phyloP scores from a whole-genome alignment of 1,140 invertebrate species.

The Sycophila sp. region DNA sequence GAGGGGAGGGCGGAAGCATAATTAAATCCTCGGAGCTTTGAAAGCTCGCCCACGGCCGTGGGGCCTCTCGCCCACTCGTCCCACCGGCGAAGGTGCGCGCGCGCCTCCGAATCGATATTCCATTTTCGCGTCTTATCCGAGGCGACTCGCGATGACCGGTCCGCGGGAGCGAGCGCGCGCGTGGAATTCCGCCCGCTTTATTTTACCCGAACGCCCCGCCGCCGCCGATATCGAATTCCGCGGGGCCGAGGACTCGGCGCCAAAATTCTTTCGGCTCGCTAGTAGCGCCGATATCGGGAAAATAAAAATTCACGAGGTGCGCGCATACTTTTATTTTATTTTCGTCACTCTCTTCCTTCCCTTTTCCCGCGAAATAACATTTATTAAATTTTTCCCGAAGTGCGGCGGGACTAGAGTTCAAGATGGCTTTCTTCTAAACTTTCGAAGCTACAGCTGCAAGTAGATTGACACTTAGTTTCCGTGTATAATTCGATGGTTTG shows the following conservation, averaged over 20 bases:
- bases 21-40: constrained; percentile 12
- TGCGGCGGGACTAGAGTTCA: too few species aligned
- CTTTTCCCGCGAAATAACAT: too few species aligned
- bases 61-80: too few species aligned
- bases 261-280: constrained; percentile 19
- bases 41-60: not conserved
- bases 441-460: too few species aligned
- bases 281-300: not conserved
- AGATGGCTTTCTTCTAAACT: too few species aligned
- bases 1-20: constrained; percentile 1
- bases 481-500: too few species aligned
- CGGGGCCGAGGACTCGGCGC: not conserved
- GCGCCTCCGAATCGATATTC: not conserved
- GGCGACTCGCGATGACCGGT: not conserved
- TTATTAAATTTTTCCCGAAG: too few species aligned
- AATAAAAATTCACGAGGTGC: constrained; percentile 10
- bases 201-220: not conserved
- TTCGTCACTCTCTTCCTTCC: too few species aligned
- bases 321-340: too few species aligned
- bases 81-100: not conserved
- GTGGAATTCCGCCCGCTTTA: constrained; percentile 8
- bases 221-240: constrained; percentile 14
- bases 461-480: too few species aligned
- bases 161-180: not conserved
- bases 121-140: not conserved